Evolutionary conservation across 2,113 vertebrate species (phyloP).

Genomic region (Archocentrus centrarchus): DNA sequence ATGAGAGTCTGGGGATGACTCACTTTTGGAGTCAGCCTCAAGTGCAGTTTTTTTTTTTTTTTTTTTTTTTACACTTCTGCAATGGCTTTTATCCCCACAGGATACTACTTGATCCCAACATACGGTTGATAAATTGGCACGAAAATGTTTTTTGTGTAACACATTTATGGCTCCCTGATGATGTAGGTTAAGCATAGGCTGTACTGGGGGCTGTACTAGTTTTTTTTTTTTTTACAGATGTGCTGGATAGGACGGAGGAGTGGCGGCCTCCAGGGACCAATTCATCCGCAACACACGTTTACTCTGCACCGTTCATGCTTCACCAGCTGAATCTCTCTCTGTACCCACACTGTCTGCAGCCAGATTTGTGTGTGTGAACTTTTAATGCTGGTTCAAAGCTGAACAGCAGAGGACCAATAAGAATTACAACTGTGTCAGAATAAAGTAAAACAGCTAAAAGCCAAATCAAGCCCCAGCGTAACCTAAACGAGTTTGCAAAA

Average conservation of each 20-base stretch:
- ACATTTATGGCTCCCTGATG: background rate
- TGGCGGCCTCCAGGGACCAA: slow-evolving; percentile 48
- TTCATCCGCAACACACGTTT: slow-evolving; percentile 58
- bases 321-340: background rate
- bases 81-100: background rate
- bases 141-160: background rate
- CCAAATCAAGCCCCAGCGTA: background rate
- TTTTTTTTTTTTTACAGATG: slow-evolving; percentile 7
- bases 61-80: background rate
- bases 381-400: background rate
- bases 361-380: slow-evolving; percentile 14
- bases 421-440: background rate
- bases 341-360: slow-evolving; percentile 31
- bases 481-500: background rate
- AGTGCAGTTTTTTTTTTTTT: too few relatives aligned
- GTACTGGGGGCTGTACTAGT: background rate
- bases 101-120: background rate
- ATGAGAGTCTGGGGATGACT: background rate
- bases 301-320: slow-evolving; percentile 10
- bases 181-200: background rate
- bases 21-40: background rate
- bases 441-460: background rate
- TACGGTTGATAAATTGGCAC: background rate
- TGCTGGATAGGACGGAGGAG: slow-evolving; percentile 43
- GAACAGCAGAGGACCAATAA: background rate